Evolutionary conservation across 2,113 vertebrate genomes (phyloP).

Genomic region (Melospiza georgiana): DNA sequence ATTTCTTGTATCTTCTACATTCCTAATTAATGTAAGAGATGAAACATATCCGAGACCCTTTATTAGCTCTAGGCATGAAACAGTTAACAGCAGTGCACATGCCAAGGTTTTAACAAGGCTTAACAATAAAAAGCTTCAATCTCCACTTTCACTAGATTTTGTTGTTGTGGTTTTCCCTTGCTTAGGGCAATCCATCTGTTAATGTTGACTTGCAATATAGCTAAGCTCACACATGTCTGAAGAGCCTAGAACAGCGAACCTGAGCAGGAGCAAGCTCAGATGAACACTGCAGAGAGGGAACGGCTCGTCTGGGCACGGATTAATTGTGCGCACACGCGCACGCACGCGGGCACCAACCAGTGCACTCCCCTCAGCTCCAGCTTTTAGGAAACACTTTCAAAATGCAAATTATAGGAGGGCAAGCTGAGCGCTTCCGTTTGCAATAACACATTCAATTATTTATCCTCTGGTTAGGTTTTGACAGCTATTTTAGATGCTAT

Average conservation of each 20-base stretch:
- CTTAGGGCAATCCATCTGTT: conserved; percentile 81
- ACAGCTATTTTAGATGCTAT: neutral
- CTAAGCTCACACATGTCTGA: neutral
- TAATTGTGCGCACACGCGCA: neutral
- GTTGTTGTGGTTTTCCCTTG: conserved; percentile 70
- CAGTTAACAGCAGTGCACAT: conserved; percentile 66
- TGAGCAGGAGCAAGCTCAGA: neutral
- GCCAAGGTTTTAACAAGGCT: conserved; percentile 74
- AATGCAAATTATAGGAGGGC: neutral
- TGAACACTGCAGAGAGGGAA: neutral
- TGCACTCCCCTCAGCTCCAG: neutral
- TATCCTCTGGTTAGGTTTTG: neutral
- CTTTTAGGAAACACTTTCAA: neutral
- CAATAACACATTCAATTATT: conserved; percentile 5
- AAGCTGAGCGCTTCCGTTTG: neutral
- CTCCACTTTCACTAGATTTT: conserved; percentile 66
- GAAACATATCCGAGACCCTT: neutral
- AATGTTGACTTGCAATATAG: conserved; percentile 50
- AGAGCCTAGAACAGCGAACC: neutral
- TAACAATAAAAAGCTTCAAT: conserved; percentile 72
- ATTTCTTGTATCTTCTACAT: neutral
- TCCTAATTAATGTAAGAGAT: neutral
- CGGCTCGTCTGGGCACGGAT: neutral
- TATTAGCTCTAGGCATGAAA: conserved; percentile 48
- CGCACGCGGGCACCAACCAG: neutral